Evolutionary conservation across 2,113 vertebrate species (phyloP).

Genomic region (Scatophagus argus): DNA sequence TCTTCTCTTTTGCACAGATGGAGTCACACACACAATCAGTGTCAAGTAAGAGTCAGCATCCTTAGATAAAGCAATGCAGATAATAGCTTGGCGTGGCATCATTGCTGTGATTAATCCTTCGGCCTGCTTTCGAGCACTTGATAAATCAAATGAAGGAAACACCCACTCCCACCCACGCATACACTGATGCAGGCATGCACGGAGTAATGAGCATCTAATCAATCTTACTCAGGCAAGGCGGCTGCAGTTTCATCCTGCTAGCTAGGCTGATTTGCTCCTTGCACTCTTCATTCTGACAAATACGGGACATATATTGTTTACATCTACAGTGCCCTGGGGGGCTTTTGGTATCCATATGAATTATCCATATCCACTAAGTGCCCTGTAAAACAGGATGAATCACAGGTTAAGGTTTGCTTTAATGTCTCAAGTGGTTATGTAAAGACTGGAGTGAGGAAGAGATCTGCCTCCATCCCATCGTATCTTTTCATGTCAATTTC

Average conservation of each 20-base stretch:
- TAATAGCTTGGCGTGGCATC: slow-evolving; percentile 66
- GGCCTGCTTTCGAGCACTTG: slow-evolving; percentile 67
- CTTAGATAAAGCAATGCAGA: slow-evolving; percentile 56
- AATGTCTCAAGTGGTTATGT: slow-evolving; percentile 51
- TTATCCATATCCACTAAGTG: slow-evolving; percentile 81
- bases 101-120: slow-evolving; percentile 70
- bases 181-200: slow-evolving; percentile 24
- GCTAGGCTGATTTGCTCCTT: slow-evolving; percentile 50
- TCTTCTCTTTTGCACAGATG: background rate
- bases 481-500: slow-evolving; percentile 25
- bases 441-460: slow-evolving; percentile 33
- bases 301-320: slow-evolving; percentile 77
- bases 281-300: slow-evolving; percentile 65
- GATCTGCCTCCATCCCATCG: background rate
- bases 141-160: slow-evolving; percentile 79
- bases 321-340: slow-evolving; percentile 67
- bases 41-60: slow-evolving; percentile 52
- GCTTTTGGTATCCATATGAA: slow-evolving; percentile 70
- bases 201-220: slow-evolving; percentile 73
- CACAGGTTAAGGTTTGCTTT: slow-evolving; percentile 61
- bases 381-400: slow-evolving; percentile 73
- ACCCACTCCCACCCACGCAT: slow-evolving; percentile 40
- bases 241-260: slow-evolving; percentile 60
- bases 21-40: background rate
- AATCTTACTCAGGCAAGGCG: slow-evolving; percentile 58